phyloP scores from a whole-genome alignment of 2,888 invertebrate genomes.

The Anticlea derivata region DNA sequence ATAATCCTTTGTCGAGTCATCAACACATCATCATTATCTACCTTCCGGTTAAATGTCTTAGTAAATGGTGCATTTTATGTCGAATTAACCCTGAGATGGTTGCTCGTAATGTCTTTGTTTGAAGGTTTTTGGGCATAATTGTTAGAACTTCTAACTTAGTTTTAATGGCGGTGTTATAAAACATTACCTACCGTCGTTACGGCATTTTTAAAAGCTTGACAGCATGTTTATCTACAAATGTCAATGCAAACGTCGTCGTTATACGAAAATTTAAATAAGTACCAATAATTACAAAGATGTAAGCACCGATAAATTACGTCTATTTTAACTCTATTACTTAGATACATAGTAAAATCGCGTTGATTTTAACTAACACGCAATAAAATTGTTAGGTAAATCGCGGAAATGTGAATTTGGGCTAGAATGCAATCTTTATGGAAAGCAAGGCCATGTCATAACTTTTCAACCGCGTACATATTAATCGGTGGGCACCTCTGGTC shows the following conservation, averaged over 20 bases:
- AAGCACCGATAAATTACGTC: too few species aligned
- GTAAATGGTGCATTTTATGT: constrained; percentile 1
- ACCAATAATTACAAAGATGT: too few species aligned
- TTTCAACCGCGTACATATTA: too few species aligned
- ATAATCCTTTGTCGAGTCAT: constrained; percentile 15
- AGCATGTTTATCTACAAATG: too few species aligned
- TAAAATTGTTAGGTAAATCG: neutral
- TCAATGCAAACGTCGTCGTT: neutral
- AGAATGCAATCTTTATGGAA: neutral
- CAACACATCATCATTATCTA: neutral
- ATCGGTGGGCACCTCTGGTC: too few species aligned
- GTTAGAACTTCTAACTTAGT: neutral
- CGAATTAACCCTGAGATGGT: neutral
- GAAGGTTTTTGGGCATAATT: neutral
- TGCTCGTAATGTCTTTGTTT: neutral
- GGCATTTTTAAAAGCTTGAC: neutral
- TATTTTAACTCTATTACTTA: too few species aligned
- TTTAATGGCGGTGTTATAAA: neutral
- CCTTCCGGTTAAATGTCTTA: neutral
- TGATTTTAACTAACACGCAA: too few species aligned
- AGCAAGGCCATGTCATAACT: neutral
- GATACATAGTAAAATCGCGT: too few species aligned
- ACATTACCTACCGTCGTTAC: neutral
- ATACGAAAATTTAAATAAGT: too few species aligned
- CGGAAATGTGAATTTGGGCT: neutral